Percentiles rank a stretch among this genome's conserved stretches.
phyloP scores from a whole-genome alignment of 2,888 invertebrate species.

The Germaria angustata region DNA sequence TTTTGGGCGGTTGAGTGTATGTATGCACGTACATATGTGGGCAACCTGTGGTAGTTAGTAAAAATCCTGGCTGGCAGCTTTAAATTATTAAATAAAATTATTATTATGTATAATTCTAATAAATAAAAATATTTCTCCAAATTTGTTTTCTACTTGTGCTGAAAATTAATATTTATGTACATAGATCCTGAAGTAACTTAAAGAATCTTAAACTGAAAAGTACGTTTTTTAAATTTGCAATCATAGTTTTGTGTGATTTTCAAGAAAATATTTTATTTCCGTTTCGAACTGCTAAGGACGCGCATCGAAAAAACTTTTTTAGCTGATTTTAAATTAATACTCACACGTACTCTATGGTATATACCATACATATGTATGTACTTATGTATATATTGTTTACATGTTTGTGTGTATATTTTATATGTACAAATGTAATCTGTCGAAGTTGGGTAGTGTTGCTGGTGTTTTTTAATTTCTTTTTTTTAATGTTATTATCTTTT shows the following conservation, averaged over 20 bases:
- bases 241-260: constrained; percentile 2
- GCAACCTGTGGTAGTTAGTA: neutral
- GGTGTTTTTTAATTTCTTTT: neutral
- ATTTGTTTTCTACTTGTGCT: neutral
- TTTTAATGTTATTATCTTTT: neutral
- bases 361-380: neutral
- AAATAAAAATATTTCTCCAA: neutral
- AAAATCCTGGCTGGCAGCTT: neutral
- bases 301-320: neutral
- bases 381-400: neutral
- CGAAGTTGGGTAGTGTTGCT: constrained; percentile 21
- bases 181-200: neutral
- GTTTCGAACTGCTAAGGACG: constrained; percentile 9
- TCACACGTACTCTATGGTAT: no score
- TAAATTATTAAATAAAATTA: constrained; percentile 11
- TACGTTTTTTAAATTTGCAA: neutral
- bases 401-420: neutral
- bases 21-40: neutral
- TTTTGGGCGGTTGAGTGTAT: neutral
- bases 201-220: neutral
- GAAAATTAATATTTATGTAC: neutral
- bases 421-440: neutral
- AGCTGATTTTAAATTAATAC: neutral
- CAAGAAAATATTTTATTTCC: neutral
- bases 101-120: no score